These are phyloP conservation scores for Dendrocincla tyrannina DNA, from an alignment of 2,797 vertebrate species.

Conservation along the genomic window DNA sequence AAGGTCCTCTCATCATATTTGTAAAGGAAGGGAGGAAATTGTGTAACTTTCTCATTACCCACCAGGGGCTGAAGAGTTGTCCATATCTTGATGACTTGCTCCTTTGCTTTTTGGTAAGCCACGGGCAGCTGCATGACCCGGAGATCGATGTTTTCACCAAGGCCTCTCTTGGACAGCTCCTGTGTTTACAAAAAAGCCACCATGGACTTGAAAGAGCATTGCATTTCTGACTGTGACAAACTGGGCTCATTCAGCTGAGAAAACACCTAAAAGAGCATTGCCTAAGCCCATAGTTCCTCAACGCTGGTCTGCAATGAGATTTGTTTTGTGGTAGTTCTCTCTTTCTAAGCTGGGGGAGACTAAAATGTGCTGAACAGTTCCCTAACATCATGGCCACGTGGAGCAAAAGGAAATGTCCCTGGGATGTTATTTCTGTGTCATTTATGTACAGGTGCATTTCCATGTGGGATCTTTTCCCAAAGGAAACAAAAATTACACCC, in stretches of 20 bases:
- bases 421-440: not conserved
- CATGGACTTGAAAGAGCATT: not conserved
- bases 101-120: conserved; percentile 79
- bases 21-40: not conserved
- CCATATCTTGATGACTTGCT: conserved; percentile 81
- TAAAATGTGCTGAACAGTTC: not conserved
- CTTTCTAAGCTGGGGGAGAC: not conserved
- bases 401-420: not conserved
- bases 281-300: not conserved
- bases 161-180: conserved; percentile 79
- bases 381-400: accelerated
- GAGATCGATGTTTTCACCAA: conserved; percentile 71
- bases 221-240: not conserved
- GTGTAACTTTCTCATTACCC: not conserved
- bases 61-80: conserved; percentile 81
- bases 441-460: not conserved
- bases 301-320: not conserved
- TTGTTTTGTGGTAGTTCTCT: not conserved
- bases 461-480: not conserved
- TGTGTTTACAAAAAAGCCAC: conserved; percentile 21
- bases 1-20: not conserved
- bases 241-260: not conserved
- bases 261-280: not conserved
- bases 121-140: conserved; percentile 80
- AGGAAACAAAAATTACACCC: not conserved